Conservation (phyloP, 2,113 vertebrate species). For the Planiliza haematocheilus region DNA sequence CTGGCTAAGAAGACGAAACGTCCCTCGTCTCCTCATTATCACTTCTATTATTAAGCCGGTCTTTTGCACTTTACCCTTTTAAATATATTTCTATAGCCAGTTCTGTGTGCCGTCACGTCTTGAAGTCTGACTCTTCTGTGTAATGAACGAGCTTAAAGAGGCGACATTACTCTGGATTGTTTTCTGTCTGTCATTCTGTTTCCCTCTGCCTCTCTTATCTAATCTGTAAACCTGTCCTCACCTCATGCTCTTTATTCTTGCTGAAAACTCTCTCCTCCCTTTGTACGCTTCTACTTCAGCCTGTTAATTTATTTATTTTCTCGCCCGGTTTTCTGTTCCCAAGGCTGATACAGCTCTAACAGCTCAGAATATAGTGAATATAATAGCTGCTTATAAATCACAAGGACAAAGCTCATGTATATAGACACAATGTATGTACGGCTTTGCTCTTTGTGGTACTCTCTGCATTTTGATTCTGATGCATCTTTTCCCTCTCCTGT, state of each 20-base stretch:
- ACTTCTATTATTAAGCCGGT: conserved; percentile 1
- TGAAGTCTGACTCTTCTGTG: background rate
- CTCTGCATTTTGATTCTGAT: conserved; percentile 55
- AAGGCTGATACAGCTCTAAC: conserved; percentile 21
- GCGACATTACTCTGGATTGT: background rate
- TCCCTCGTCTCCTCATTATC: conserved; percentile 49
- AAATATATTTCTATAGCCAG: conserved; percentile 2
- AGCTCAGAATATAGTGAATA: conserved; percentile 17
- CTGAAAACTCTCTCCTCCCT: conserved; percentile 15
- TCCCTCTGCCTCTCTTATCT: conserved; percentile 24
- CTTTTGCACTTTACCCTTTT: conserved; percentile 1
- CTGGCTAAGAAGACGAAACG: conserved; percentile 35
- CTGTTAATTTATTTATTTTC: conserved; percentile 11
- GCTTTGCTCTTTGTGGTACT: background rate
- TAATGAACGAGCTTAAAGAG: conserved; percentile 2
- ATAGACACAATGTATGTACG: background rate
- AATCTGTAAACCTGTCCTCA: conserved; percentile 59
- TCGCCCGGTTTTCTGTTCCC: conserved; percentile 14
- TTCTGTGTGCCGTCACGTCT: background rate
- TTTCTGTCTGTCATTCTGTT: conserved; percentile 16
- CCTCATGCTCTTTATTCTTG: conserved; percentile 80
- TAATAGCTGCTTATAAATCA: conserved; percentile 23
- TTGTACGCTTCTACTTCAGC: background rate
- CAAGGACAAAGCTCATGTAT: conserved; percentile 1
- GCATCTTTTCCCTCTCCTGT: conserved; percentile 41